A percentile compares a stretch with the other conserved stretches of the same genome.
These are phyloP conservation scores for Galeruca laticollis DNA, from an alignment of 2,888 invertebrate species.

Conservation along the genomic window DNA sequence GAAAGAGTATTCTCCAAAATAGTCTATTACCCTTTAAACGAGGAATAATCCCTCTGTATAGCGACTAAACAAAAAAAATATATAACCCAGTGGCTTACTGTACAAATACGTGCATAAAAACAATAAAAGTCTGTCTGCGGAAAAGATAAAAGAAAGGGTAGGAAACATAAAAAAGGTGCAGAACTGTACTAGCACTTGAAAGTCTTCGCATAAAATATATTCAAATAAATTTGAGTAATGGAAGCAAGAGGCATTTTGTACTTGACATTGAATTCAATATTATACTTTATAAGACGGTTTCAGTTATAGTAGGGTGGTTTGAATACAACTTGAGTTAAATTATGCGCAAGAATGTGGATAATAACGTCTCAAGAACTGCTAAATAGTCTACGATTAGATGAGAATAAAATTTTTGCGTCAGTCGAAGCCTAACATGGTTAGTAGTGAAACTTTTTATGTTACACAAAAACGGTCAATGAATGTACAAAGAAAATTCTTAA, in stretches of 20 bases:
- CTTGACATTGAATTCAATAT: neutral
- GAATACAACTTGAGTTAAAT: too few species aligned
- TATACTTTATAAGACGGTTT: neutral
- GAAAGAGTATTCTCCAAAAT: constrained; percentile 24
- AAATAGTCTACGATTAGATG: too few species aligned
- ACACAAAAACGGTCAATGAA: too few species aligned
- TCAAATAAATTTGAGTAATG: neutral
- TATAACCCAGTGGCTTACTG: constrained; percentile 27
- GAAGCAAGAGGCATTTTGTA: neutral
- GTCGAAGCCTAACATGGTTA: too few species aligned
- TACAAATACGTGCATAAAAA: constrained; percentile 38
- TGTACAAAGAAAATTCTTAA: too few species aligned
- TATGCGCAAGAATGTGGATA: too few species aligned
- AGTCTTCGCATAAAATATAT: neutral
- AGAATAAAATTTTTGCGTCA: too few species aligned
- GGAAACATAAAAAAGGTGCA: constrained; percentile 30
- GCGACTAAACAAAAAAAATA: constrained; percentile 29
- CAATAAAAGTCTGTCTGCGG: constrained; percentile 36
- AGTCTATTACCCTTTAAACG: constrained; percentile 29
- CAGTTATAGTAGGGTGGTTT: neutral
- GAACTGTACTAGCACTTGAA: constrained; percentile 9
- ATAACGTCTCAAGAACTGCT: too few species aligned
- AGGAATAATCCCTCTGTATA: constrained; percentile 34
- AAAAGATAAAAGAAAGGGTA: constrained; percentile 31
- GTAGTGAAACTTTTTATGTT: too few species aligned